Conservation (phyloP, 2,888 invertebrate species). For the Ophion ventricosus region DNA sequence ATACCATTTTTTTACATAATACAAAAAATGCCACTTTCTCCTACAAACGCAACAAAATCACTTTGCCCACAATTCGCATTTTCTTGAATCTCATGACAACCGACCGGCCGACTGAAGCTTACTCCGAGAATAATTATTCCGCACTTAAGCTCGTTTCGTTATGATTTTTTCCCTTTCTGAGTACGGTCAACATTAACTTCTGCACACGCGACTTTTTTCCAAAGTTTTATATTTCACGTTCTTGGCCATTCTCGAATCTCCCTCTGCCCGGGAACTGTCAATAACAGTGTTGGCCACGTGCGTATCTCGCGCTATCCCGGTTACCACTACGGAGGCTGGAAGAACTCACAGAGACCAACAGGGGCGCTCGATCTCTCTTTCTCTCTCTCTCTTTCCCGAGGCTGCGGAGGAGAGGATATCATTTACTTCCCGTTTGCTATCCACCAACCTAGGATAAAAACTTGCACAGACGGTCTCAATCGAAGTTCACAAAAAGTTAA, state of each 20-base stretch:
- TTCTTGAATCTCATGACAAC: not conserved
- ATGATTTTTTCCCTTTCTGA: not conserved
- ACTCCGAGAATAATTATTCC: not conserved
- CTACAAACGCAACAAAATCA: conserved; percentile 18
- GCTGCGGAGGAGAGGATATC: conserved; percentile 47
- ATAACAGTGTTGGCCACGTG: conserved; percentile 70
- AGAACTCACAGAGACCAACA: conserved; percentile 49
- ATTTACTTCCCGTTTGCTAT: conserved; percentile 56
- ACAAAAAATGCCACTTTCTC: not conserved
- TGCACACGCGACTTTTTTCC: not conserved
- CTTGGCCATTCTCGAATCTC: conserved; percentile 22
- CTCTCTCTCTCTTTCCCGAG: conserved; percentile 47
- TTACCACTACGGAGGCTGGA: conserved; percentile 68
- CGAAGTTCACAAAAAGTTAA: not conserved
- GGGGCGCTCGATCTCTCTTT: conserved; percentile 50
- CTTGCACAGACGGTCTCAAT: conserved; percentile 12
- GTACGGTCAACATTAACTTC: not conserved
- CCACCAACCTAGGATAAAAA: conserved; percentile 31
- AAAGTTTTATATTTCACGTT: conserved; percentile 19
- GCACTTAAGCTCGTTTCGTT: not conserved
- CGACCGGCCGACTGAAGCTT: not conserved
- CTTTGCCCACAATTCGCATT: not conserved
- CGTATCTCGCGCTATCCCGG: conserved; percentile 69
- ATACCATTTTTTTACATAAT: not conserved
- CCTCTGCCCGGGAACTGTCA: conserved; percentile 66